A percentile compares a stretch with the other conserved stretches of the same genome.
These are phyloP conservation scores for Eufriesea mexicana DNA, from an alignment of 1,140 invertebrate species.

Conservation along the genomic window DNA sequence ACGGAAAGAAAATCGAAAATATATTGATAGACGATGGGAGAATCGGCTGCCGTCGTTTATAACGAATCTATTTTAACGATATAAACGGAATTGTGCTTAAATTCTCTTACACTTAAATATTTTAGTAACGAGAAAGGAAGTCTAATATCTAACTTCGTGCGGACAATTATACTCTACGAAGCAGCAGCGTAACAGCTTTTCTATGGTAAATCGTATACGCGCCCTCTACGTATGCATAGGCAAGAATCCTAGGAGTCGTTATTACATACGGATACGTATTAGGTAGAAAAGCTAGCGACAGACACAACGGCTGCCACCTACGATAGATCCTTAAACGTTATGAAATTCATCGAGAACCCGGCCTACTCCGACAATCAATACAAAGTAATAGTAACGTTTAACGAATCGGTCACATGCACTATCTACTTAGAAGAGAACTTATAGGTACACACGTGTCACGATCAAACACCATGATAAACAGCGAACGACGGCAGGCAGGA, in stretches of 20 bases:
- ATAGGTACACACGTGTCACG: not conserved
- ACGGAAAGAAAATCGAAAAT: constrained; percentile 25
- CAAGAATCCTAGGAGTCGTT: not conserved
- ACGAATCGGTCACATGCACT: not conserved
- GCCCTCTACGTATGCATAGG: constrained; percentile 11
- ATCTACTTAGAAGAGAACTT: not conserved
- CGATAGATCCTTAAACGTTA: not conserved
- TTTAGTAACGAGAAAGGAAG: not conserved
- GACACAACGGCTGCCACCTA: not conserved
- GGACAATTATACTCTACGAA: not conserved
- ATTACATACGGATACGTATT: constrained; percentile 9
- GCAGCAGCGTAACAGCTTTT: not conserved
- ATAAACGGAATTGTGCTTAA: not conserved
- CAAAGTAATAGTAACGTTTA: constrained; percentile 6
- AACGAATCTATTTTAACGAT: not conserved
- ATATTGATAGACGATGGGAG: constrained; percentile 38
- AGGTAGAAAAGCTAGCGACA: constrained; percentile 6
- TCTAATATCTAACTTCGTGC: not conserved
- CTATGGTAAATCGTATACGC: not conserved
- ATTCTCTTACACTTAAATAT: not conserved
- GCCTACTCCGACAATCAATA: not conserved
- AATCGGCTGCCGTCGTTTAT: constrained; percentile 32
- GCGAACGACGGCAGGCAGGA: constrained; percentile 23
- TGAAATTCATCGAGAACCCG: not conserved
- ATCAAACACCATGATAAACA: not conserved